These are phyloP conservation scores for Pogonomyrmex barbatus DNA, from an alignment of 1,140 invertebrate genomes.

Conservation along the genomic window DNA sequence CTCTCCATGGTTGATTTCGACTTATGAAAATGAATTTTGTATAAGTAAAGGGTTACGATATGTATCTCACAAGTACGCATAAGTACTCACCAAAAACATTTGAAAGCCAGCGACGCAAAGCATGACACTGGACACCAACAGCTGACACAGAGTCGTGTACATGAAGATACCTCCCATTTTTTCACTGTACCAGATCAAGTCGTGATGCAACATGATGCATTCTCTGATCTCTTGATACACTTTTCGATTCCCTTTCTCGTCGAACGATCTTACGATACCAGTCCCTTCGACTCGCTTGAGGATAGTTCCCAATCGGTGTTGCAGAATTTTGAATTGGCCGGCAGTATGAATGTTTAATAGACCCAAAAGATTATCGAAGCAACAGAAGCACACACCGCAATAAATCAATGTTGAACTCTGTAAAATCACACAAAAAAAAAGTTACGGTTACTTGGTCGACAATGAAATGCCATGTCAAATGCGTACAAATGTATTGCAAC, in stretches of 20 bases:
- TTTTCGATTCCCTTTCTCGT: background rate
- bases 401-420: constrained; percentile 55
- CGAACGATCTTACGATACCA: too few relatives aligned
- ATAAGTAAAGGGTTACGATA: background rate
- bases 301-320: constrained; percentile 53
- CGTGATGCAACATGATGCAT: constrained; percentile 63
- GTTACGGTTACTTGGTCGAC: background rate
- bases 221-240: constrained; percentile 44
- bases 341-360: constrained; percentile 63
- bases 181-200: constrained; percentile 57
- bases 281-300: background rate
- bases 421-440: constrained; percentile 11
- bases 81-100: constrained; percentile 63
- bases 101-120: constrained; percentile 71
- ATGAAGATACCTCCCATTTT: constrained; percentile 61
- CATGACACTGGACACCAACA: constrained; percentile 66
- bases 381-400: constrained; percentile 58
- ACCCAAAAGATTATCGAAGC: constrained; percentile 66
- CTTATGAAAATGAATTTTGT: too few relatives aligned
- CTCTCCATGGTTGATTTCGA: too few relatives aligned
- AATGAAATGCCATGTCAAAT: background rate
- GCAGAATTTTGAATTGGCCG: constrained; percentile 71
- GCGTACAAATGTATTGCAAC: background rate
- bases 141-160: constrained; percentile 51
- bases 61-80: background rate